Percentiles rank a stretch among this genome's conserved stretches.
These are phyloP conservation scores for Bombus soroeensis DNA, from an alignment of 1,140 invertebrate species.

Conservation along the genomic window DNA sequence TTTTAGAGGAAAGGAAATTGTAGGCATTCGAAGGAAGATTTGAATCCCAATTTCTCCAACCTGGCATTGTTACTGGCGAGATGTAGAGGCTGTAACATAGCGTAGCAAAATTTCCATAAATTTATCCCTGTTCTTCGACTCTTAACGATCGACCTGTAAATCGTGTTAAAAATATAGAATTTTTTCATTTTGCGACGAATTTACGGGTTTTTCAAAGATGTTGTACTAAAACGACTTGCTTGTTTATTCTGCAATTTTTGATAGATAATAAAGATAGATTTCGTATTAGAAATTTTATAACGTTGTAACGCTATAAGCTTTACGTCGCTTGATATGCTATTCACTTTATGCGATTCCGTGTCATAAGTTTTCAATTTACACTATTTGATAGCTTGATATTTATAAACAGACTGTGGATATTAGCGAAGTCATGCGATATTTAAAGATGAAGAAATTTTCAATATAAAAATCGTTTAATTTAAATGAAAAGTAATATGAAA, in stretches of 20 bases:
- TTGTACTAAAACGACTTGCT: not conserved
- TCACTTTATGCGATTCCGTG: not conserved
- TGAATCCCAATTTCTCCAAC: not conserved
- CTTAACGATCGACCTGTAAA: not conserved
- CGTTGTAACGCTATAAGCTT: not conserved
- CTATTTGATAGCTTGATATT: not conserved
- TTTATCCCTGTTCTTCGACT: not conserved
- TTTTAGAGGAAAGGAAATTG: not conserved
- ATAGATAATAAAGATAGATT: not conserved
- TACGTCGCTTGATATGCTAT: not conserved
- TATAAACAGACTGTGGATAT: too few species aligned
- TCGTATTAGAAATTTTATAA: constrained; percentile 6
- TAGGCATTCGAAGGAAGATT: not conserved
- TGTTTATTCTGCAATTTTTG: not conserved
- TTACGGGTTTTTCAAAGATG: not conserved
- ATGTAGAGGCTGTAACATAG: not conserved
- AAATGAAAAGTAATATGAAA: too few species aligned
- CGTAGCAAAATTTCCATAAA: not conserved
- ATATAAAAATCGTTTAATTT: too few species aligned
- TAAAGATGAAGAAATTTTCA: too few species aligned
- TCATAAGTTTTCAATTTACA: not conserved
- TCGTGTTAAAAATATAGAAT: not conserved
- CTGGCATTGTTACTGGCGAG: not conserved
- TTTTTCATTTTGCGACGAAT: not conserved
- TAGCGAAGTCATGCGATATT: too few species aligned